Conservation (phyloP, 2,113 vertebrate genomes). For the Rhabdomys dilectus region DNA sequence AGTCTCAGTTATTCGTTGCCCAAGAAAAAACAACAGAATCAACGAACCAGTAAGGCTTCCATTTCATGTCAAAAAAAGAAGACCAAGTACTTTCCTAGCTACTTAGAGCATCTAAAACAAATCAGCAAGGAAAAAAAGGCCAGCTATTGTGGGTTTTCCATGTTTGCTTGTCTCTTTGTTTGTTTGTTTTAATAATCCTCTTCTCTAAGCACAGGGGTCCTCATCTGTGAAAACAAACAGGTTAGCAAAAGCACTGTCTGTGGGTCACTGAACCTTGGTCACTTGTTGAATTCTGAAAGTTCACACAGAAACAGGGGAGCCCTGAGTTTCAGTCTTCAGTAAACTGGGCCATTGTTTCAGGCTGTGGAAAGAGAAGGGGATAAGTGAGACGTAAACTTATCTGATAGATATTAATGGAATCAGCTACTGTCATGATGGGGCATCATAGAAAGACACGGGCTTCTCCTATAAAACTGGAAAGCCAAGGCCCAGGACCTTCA, state of each 20-base stretch:
- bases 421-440: not conserved
- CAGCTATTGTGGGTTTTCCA: not conserved
- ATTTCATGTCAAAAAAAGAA: not conserved
- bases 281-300: not conserved
- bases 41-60: not conserved
- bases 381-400: not conserved
- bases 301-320: not conserved
- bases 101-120: not conserved
- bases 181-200: constrained; percentile 38
- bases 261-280: not conserved
- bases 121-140: constrained; percentile 39
- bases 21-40: not conserved
- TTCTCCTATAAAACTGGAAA: constrained; percentile 42
- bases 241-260: not conserved
- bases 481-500: not conserved
- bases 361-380: not conserved
- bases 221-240: not conserved
- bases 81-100: not conserved
- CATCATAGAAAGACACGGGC: constrained; percentile 31
- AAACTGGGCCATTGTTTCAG: not conserved
- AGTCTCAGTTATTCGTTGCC: not conserved
- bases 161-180: not conserved
- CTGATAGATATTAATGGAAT: constrained; percentile 36
- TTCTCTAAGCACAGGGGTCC: constrained; percentile 40
- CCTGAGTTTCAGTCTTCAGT: not conserved